Conservation (phyloP, 2,113 vertebrate genomes). For the Ptilonorhynchus violaceus region DNA sequence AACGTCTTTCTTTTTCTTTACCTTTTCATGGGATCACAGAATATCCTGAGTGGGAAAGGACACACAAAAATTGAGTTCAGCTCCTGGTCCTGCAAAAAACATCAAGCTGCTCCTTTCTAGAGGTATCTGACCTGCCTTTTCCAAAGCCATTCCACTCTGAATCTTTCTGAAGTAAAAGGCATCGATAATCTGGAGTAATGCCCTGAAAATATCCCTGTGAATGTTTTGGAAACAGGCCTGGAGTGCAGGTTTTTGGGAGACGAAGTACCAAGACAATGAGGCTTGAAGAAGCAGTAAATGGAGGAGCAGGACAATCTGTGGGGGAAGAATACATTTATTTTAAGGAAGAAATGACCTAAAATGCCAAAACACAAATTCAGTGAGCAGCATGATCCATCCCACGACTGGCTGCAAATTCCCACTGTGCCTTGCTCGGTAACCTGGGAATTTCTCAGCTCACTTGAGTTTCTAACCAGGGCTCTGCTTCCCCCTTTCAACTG, state of each 20-base stretch:
- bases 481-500: background rate
- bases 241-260: background rate
- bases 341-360: background rate
- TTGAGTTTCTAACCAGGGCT: background rate
- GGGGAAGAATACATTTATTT: background rate
- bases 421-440: no score
- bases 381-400: background rate
- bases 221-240: background rate
- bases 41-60: background rate
- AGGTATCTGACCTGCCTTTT: background rate
- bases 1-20: background rate
- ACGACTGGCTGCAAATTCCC: background rate
- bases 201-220: background rate
- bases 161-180: background rate
- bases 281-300: background rate
- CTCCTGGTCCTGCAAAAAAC: background rate
- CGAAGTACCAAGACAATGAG: background rate
- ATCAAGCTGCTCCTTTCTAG: background rate
- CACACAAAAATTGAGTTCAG: rapidly evolving
- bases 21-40: background rate
- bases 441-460: background rate
- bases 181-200: background rate
- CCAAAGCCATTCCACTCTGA: background rate
- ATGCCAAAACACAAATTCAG: background rate
- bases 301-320: background rate